Evolutionary conservation across 2,888 invertebrate species (phyloP).

Genomic region (Agriopis aurantiaria): DNA sequence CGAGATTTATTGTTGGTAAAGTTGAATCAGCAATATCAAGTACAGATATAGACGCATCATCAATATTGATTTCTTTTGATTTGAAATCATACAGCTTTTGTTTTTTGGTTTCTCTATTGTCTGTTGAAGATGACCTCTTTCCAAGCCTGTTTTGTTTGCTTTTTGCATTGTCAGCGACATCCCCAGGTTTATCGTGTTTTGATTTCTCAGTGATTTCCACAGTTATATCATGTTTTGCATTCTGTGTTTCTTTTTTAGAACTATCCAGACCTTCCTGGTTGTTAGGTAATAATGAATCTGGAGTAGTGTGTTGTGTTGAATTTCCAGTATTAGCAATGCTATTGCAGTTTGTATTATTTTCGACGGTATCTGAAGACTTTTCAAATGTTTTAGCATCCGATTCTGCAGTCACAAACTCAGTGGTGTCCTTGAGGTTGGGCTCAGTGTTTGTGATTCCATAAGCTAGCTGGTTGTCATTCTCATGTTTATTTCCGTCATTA

Average conservation of each 20-base stretch:
- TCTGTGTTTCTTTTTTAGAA: slow-evolving; percentile 29
- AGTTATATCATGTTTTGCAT: slow-evolving; percentile 35
- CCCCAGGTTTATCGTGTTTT: slow-evolving; percentile 33
- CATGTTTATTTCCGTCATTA: not conserved
- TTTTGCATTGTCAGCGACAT: slow-evolving; percentile 25
- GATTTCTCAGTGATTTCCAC: slow-evolving; percentile 27
- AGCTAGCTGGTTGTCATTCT: slow-evolving; percentile 21
- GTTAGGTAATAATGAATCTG: slow-evolving; percentile 72
- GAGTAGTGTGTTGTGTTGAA: slow-evolving; percentile 50
- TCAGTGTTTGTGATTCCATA: slow-evolving; percentile 19
- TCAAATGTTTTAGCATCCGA: not conserved
- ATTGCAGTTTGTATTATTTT: slow-evolving; percentile 28
- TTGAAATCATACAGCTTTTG: slow-evolving; percentile 23
- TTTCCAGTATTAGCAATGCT: slow-evolving; percentile 17
- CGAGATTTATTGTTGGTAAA: not conserved
- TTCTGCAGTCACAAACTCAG: slow-evolving; percentile 17
- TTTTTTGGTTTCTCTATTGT: slow-evolving; percentile 31
- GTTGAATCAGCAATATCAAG: slow-evolving; percentile 44
- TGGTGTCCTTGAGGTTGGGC: not conserved
- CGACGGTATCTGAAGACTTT: slow-evolving; percentile 2
- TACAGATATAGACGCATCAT: slow-evolving; percentile 8
- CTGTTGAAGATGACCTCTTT: slow-evolving; percentile 38
- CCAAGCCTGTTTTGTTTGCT: slow-evolving; percentile 23
- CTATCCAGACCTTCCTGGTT: slow-evolving; percentile 72
- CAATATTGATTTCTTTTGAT: slow-evolving; percentile 18